Conservation (phyloP, 2,113 vertebrate genomes). For the Amphilophus citrinellus region DNA sequence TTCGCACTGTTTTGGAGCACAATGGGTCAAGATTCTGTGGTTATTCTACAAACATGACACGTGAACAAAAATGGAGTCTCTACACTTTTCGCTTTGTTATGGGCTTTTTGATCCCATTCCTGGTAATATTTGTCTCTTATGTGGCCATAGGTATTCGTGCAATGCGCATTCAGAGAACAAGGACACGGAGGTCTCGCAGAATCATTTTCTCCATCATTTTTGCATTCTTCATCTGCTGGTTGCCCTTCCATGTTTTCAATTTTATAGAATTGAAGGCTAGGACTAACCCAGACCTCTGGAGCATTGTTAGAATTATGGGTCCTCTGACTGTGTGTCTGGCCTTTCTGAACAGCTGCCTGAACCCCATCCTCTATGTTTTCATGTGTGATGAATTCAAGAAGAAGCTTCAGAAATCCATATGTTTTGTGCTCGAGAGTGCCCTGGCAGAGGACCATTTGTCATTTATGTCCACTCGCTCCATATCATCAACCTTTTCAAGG, state of each 20-base stretch:
- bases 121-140: not conserved
- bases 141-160: slow-evolving; percentile 57
- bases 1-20: no score
- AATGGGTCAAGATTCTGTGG: no score
- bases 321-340: slow-evolving; percentile 31
- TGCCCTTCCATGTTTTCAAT: slow-evolving; percentile 58
- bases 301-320: rapidly evolving
- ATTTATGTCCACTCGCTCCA: slow-evolving; percentile 18
- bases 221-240: slow-evolving; percentile 77
- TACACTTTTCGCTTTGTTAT: no score
- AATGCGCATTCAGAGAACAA: slow-evolving; percentile 29
- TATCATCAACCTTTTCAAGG: slow-evolving; percentile 31
- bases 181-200: slow-evolving; percentile 32
- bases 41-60: not conserved
- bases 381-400: slow-evolving; percentile 70
- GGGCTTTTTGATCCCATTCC: no score
- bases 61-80: no score
- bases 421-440: slow-evolving; percentile 61
- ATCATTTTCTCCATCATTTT: not conserved
- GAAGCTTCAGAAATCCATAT: not conserved
- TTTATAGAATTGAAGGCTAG: not conserved
- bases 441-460: slow-evolving; percentile 69
- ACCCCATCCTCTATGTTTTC: slow-evolving; percentile 79
- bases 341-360: slow-evolving; percentile 75
- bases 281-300: rapidly evolving